Percentiles rank a stretch among this genome's conserved stretches.
These are phyloP conservation scores for Anomalospiza imberbis DNA, from an alignment of 2,797 vertebrate species.

Conservation along the genomic window DNA sequence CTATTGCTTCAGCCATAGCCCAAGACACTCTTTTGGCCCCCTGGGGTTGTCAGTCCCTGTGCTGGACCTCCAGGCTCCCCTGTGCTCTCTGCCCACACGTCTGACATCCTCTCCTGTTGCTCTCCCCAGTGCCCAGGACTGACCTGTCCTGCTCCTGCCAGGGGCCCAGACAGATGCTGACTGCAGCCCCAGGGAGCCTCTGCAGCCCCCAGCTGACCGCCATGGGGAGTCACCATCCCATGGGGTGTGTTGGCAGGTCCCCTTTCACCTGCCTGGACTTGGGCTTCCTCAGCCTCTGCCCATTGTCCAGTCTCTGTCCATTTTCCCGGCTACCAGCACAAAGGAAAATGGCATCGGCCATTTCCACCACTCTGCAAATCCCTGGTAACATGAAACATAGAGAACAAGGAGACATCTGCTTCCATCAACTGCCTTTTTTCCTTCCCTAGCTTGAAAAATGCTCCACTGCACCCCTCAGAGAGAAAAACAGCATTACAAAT, in stretches of 20 bases:
- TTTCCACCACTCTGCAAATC: accelerated
- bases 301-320: neutral
- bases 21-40: neutral
- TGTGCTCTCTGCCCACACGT: accelerated
- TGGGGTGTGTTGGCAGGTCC: accelerated
- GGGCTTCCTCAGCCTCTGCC: neutral
- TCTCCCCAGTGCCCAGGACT: neutral
- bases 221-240: neutral
- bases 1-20: accelerated
- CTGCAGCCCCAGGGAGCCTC: neutral
- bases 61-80: neutral
- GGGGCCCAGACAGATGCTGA: neutral
- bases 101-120: neutral
- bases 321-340: accelerated
- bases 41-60: neutral
- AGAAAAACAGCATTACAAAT: neutral
- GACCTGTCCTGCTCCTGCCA: neutral
- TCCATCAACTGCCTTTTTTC: neutral
- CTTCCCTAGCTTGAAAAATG: neutral
- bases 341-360: accelerated
- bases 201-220: neutral
- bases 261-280: neutral
- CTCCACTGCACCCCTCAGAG: neutral
- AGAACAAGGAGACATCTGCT: neutral
- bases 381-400: accelerated